Percentiles rank a stretch among this genome's conserved stretches.
phyloP scores from a whole-genome alignment of 2,797 vertebrate genomes.

The Brachyrhaphis roseni region DNA sequence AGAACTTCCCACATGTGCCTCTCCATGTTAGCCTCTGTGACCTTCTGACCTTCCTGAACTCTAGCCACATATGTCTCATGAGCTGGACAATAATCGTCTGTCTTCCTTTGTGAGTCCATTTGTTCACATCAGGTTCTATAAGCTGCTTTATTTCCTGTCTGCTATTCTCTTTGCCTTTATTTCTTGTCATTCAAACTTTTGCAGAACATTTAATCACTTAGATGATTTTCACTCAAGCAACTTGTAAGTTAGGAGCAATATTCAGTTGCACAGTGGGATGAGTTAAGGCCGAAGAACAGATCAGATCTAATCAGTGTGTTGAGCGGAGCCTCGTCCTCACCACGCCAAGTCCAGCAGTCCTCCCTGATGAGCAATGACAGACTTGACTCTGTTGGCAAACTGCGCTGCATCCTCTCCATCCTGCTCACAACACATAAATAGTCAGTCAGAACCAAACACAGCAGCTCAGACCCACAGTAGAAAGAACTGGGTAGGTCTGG shows the following conservation, averaged over 20 bases:
- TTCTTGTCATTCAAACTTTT: background rate
- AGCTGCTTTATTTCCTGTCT: background rate
- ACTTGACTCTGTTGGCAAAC: conserved; percentile 94
- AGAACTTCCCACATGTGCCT: background rate
- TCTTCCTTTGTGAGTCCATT: background rate
- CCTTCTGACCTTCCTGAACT: background rate
- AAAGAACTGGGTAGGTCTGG: background rate
- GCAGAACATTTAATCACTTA: background rate
- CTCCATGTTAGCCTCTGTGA: background rate
- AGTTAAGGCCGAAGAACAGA: background rate
- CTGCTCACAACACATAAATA: conserved; percentile 68
- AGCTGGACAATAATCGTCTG: background rate
- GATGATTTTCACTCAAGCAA: background rate
- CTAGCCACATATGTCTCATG: background rate
- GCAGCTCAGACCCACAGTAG: background rate
- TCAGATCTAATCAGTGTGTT: background rate
- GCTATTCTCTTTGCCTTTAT: background rate
- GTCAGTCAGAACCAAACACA: background rate
- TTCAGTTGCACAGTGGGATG: background rate
- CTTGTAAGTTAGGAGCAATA: background rate
- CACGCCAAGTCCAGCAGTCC: conserved; percentile 92
- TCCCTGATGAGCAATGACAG: conserved; percentile 90
- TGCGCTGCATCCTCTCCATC: conserved; percentile 90
- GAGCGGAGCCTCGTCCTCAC: conserved; percentile 69
- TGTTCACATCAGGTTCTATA: background rate